Evolutionary conservation across 1,140 invertebrate genomes (phyloP).

Genomic region (Drosophila subobscura): DNA sequence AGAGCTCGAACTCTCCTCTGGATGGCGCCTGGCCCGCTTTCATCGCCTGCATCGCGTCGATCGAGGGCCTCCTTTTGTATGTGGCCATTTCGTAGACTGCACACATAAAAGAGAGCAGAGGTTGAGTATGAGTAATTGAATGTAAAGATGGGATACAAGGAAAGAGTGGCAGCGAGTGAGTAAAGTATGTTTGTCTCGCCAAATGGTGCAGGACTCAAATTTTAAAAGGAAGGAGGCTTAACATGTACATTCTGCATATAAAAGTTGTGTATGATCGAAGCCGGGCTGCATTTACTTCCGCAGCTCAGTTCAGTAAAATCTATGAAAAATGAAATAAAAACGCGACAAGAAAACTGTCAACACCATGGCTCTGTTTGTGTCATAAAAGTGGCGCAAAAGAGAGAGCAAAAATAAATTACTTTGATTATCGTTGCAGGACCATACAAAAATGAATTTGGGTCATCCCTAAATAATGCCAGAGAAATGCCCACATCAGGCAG

Average conservation of each 20-base stretch:
- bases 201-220: not conserved
- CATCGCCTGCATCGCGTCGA: constrained; percentile 75
- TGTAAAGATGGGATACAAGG: no score
- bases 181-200: constrained; percentile 13
- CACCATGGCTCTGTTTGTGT: constrained; percentile 35
- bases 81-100: constrained; percentile 80
- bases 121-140: not conserved
- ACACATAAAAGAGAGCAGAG: constrained; percentile 7
- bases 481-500: no score
- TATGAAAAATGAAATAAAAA: constrained; percentile 35
- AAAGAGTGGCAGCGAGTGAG: not conserved
- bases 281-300: no score
- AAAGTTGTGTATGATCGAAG: no score
- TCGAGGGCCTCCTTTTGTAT: constrained; percentile 83
- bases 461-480: constrained; percentile 29
- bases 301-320: no score
- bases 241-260: no score
- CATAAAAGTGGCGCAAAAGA: constrained; percentile 34
- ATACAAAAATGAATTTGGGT: constrained; percentile 54
- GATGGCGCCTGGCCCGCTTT: constrained; percentile 55
- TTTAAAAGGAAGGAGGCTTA: no score
- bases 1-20: constrained; percentile 72
- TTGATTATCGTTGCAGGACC: constrained; percentile 45
- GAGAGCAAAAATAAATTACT: constrained; percentile 60
- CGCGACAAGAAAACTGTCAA: constrained; percentile 41